Percentiles rank a stretch among this genome's conserved stretches.
phyloP scores from a whole-genome alignment of 1,140 invertebrate genomes.

The Mya arenaria region DNA sequence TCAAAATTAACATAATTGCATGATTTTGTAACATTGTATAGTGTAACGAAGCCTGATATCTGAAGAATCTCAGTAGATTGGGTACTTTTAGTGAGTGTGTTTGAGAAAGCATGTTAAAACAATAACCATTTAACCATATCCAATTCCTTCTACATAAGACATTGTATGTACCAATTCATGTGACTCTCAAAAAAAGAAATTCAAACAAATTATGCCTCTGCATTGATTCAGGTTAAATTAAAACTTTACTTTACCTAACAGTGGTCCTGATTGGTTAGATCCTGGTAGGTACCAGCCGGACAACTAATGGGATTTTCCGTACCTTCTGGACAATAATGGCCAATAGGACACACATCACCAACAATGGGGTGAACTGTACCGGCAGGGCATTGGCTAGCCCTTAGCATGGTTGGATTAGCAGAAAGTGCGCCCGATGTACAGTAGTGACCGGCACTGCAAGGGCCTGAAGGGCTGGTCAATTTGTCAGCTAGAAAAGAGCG shows the following conservation, averaged over 20 bases:
- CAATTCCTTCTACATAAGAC: no score
- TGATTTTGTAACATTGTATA: no score
- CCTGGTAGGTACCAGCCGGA: conserved; percentile 76
- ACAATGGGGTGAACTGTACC: conserved; percentile 76
- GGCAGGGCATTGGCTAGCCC: conserved; percentile 73
- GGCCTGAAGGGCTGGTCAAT: conserved; percentile 72
- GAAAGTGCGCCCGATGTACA: conserved; percentile 73
- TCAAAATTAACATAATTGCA: no score
- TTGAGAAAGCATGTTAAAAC: no score
- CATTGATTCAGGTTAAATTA: no score
- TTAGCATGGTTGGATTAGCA: conserved; percentile 74
- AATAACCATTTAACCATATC: no score
- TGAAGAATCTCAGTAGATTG: no score
- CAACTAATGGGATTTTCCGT: conserved; percentile 76
- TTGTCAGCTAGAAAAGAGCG: conserved; percentile 71
- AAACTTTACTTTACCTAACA: conserved; percentile 64
- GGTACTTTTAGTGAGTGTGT: no score
- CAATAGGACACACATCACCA: conserved; percentile 76
- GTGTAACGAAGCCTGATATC: no score
- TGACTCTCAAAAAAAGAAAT: no score
- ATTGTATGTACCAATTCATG: no score
- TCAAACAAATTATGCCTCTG: no score
- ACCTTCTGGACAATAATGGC: conserved; percentile 76
- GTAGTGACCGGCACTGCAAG: conserved; percentile 72
- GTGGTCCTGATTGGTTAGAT: conserved; percentile 70